phyloP scores from a whole-genome alignment of 2,888 invertebrate species.

The Bellardia pandia region DNA sequence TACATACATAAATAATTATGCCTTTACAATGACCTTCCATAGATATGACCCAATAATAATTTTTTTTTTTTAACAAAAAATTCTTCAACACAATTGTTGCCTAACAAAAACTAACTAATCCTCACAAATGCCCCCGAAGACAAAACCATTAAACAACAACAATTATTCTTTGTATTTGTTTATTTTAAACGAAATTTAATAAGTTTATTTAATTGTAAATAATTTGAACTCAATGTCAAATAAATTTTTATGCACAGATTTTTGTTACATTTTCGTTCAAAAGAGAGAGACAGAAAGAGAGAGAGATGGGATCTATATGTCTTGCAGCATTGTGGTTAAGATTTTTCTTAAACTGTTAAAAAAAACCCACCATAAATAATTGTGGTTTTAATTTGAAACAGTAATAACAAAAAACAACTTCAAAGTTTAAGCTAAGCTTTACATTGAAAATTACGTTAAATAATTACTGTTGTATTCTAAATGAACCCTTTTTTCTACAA shows the following conservation, averaged over 20 bases:
- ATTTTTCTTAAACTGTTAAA: neutral
- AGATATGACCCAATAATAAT: neutral
- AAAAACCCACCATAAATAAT: neutral
- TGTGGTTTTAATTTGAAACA: conserved; percentile 3
- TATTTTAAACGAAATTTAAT: conserved; percentile 38
- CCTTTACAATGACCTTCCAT: neutral
- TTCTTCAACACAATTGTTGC: neutral
- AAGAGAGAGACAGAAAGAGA: neutral
- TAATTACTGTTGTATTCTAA: neutral
- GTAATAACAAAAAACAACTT: neutral
- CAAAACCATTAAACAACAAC: neutral
- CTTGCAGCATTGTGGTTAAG: neutral
- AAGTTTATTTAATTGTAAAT: conserved; percentile 14
- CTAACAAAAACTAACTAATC: neutral
- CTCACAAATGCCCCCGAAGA: neutral
- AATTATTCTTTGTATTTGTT: neutral
- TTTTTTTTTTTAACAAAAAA: neutral
- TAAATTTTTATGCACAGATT: conserved; percentile 2
- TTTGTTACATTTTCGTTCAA: neutral
- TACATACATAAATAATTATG: neutral
- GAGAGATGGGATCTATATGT: neutral
- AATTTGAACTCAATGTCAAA: conserved; percentile 27
- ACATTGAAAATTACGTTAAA: neutral
- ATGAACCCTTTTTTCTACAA: neutral
- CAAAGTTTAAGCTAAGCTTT: neutral